Evolutionary conservation across 2,113 vertebrate genomes (phyloP), one percentile per base, ranked within the genome.

Genomic region (Promerops cafer): DNA sequence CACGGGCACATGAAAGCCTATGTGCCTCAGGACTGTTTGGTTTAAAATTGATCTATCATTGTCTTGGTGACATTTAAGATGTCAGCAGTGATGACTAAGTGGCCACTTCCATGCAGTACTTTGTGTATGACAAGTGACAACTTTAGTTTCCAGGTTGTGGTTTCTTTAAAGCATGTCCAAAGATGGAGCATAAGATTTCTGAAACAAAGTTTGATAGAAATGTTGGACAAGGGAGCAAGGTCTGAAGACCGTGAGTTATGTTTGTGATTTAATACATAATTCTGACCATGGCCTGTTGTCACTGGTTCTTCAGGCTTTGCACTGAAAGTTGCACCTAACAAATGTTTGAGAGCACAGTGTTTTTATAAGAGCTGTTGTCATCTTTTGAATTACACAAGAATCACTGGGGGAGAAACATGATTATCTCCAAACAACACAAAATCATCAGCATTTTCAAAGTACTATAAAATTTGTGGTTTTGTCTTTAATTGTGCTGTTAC

Each of bases 401-500:
- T 78, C 64, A 42, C 40, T 39, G 69, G n/a, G 63, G 35, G 16
- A 81, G 40, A 86, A 83, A 33, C 37, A 30, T 28, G 10, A 83
- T 80, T 90, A 94, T 92, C 84, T 72, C 84, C 75, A 91, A 93
- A 90, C 71, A 93, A 63, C 63, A 88, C 19, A 57, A 91, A 77
- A 80, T 24, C 20, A 94, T 21, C 59, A 77, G 33, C 54, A 50
- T 50, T 85, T 87, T 85, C 42, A 31, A 91, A 84, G 30, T 40
- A 59, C 64, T 90, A 80, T 47, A 88, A 85, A 87, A 59, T 76
- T 64, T 28, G 31, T 70, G 70, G 68, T 11, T 97, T 92, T 94
- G 60, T 74, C 90, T 93, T 93, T 94, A 96, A 85, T 87, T 81
- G 83, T 87, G 80, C 81, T 75, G 54, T 68, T 94, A 60, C 83